Evolutionary conservation across 2,113 vertebrate species (phyloP).

Genomic region (Mobula hypostoma): DNA sequence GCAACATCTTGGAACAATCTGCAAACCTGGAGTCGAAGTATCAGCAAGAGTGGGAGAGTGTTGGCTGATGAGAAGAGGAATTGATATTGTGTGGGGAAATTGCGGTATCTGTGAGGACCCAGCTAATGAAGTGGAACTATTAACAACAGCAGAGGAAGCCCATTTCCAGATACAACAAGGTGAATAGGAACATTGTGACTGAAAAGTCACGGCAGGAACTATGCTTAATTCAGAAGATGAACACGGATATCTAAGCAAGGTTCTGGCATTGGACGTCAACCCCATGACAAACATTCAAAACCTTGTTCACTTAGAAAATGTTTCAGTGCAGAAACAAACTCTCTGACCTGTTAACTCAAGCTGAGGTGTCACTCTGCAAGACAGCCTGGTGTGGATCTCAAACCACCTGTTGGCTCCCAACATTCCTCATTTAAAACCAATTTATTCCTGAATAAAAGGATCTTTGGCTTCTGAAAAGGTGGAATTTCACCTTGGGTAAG

Average conservation of each 20-base stretch:
- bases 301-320: neutral
- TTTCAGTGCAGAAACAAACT: neutral
- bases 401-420: neutral
- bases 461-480: too few species aligned
- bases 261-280: too few species aligned
- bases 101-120: neutral
- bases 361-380: neutral
- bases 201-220: neutral
- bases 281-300: neutral
- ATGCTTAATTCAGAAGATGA: neutral
- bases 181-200: neutral
- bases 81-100: neutral
- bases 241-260: neutral
- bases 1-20: too few species aligned
- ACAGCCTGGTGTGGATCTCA: neutral
- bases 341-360: neutral
- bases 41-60: neutral
- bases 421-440: neutral
- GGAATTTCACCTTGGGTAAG: too few species aligned
- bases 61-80: neutral
- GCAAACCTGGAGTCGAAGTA: neutral
- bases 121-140: neutral
- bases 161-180: neutral
- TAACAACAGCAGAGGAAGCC: neutral
- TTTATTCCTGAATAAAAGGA: neutral